Evolutionary conservation across 2,888 invertebrate genomes (phyloP).

Genomic region (Galerucella pusilla): DNA sequence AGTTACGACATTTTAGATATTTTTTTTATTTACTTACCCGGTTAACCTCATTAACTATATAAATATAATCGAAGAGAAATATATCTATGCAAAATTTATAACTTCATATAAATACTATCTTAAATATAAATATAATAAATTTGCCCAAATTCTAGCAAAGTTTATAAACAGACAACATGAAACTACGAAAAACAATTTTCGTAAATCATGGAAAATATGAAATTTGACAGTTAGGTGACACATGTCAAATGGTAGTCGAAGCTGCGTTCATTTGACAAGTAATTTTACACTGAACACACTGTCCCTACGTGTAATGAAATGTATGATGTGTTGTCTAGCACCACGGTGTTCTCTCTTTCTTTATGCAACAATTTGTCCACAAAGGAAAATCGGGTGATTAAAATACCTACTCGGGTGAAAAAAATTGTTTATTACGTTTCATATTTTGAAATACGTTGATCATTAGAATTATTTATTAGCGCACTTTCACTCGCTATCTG

Average conservation of each 20-base stretch:
- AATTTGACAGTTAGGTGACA: neutral
- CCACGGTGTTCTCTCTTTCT: no score
- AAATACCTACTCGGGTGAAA: no score
- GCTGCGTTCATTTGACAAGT: neutral
- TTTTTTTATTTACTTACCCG: neutral
- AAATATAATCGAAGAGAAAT: neutral
- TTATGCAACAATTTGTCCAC: no score
- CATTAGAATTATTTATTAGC: no score
- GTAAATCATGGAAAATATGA: slow-evolving; percentile 1
- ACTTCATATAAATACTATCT: neutral
- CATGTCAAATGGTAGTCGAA: neutral
- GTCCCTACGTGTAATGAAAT: no score
- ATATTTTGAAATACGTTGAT: no score
- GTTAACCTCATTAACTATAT: neutral
- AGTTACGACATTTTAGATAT: neutral
- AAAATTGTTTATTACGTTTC: no score
- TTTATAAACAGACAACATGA: neutral
- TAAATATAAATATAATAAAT: slow-evolving; percentile 4
- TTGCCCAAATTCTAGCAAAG: neutral
- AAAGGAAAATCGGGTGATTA: no score
- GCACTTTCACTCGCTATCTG: no score
- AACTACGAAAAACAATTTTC: neutral
- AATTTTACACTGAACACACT: no score
- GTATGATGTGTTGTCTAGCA: no score
- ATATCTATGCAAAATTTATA: neutral